These are phyloP conservation scores for Apotomis betuletana DNA, from an alignment of 2,888 invertebrate genomes.

Conservation along the genomic window DNA sequence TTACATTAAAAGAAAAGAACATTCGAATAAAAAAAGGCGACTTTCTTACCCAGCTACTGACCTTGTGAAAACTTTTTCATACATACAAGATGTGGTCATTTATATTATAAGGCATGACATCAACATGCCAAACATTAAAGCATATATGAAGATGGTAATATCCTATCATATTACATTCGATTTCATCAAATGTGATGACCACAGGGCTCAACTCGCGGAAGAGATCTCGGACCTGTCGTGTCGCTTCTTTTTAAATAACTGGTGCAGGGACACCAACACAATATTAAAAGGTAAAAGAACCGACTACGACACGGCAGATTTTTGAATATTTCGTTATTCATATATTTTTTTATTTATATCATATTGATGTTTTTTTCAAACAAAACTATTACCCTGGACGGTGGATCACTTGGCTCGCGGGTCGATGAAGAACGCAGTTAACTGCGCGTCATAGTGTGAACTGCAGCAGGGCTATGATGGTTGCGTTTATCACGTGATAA, in stretches of 20 bases:
- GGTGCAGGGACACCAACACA: neutral
- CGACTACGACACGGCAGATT: too few relatives aligned
- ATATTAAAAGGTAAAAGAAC: too few relatives aligned
- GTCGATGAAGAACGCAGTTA: too few relatives aligned
- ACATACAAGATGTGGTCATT: constrained; percentile 7
- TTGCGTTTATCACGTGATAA: too few relatives aligned
- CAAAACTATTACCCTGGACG: too few relatives aligned
- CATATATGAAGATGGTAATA: neutral
- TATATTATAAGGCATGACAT: too few relatives aligned
- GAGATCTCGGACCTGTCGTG: neutral
- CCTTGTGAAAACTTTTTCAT: neutral
- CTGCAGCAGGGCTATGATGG: too few relatives aligned
- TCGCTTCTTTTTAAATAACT: constrained; percentile 6
- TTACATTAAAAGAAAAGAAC: constrained; percentile 7
- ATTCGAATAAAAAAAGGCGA: neutral
- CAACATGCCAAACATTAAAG: neutral
- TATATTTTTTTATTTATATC: too few relatives aligned
- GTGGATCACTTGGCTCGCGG: too few relatives aligned
- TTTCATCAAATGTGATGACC: constrained; percentile 6
- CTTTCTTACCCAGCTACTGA: neutral
- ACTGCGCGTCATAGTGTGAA: too few relatives aligned
- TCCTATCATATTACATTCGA: neutral
- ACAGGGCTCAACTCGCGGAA: neutral
- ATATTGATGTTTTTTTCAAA: too few relatives aligned
- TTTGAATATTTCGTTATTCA: too few relatives aligned